Percentiles rank a stretch among this genome's conserved stretches.
Evolutionary conservation across 2,113 vertebrate species (phyloP).

Genomic region (Tangachromis dhanisi): DNA sequence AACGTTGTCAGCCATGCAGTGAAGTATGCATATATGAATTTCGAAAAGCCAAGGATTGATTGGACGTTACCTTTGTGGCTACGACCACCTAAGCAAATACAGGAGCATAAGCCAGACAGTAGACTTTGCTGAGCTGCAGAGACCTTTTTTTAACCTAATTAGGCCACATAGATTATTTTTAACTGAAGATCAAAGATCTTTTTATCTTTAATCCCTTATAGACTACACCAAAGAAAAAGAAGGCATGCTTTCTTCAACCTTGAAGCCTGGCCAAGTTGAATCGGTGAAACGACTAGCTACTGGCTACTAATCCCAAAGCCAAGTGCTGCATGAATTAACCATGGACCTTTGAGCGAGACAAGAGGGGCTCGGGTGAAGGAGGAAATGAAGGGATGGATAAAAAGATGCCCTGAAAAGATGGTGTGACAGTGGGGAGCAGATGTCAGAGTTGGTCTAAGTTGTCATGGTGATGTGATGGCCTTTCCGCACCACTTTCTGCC

Average conservation of each 20-base stretch:
- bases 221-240: not conserved
- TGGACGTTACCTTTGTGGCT: not conserved
- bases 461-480: not conserved
- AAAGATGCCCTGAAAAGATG: not conserved
- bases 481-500: not conserved
- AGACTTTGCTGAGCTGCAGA: not conserved
- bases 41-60: constrained; percentile 27
- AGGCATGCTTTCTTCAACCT: constrained; percentile 16
- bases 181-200: not conserved
- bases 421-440: not conserved
- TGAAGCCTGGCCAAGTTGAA: constrained; percentile 25
- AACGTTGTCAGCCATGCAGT: not conserved
- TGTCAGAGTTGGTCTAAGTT: not conserved
- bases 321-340: constrained; percentile 36
- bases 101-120: not conserved
- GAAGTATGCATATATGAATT: constrained; percentile 1
- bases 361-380: not conserved
- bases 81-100: not conserved
- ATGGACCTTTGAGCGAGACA: not conserved
- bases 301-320: not conserved
- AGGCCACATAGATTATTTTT: not conserved
- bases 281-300: not conserved
- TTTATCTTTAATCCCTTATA: not conserved
- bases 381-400: not conserved
- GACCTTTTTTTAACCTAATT: not conserved